Evolutionary conservation across 2,888 invertebrate genomes (phyloP).

Genomic region (Gari tellinella): DNA sequence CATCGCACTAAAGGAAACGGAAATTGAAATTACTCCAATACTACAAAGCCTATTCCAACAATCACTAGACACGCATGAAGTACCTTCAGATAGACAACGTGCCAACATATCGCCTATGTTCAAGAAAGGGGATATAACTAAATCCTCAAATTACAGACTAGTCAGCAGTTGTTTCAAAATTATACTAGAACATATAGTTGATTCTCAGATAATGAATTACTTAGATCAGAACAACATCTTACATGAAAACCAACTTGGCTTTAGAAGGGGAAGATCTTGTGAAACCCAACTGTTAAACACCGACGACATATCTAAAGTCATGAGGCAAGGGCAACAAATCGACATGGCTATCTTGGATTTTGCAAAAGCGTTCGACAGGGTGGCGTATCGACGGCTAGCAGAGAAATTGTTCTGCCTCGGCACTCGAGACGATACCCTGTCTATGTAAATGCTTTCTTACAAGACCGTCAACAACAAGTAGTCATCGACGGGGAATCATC

Average conservation of each 20-base stretch:
- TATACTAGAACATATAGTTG: slow-evolving; percentile 43
- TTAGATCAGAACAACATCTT: slow-evolving; percentile 30
- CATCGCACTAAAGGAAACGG: too few species aligned
- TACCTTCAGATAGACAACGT: slow-evolving; percentile 27
- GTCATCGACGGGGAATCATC: too few species aligned
- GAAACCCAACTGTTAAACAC: slow-evolving; percentile 50
- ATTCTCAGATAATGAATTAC: slow-evolving; percentile 35
- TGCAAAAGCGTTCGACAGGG: too few species aligned
- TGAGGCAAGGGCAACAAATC: slow-evolving; percentile 28
- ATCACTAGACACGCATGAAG: too few species aligned
- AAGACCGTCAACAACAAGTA: too few species aligned
- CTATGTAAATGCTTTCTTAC: too few species aligned
- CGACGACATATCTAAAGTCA: slow-evolving; percentile 26
- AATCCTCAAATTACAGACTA: slow-evolving; percentile 28
- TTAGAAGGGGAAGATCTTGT: slow-evolving; percentile 9
- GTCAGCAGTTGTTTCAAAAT: slow-evolving; percentile 35
- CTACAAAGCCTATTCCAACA: too few species aligned
- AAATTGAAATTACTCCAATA: too few species aligned
- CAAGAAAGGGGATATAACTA: slow-evolving; percentile 19
- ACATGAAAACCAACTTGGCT: slow-evolving; percentile 38
- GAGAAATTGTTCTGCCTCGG: too few species aligned
- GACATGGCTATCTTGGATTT: slow-evolving; percentile 32
- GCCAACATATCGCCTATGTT: slow-evolving; percentile 25
- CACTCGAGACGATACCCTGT: too few species aligned
- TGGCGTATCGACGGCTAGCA: too few species aligned